A percentile compares a stretch with the other conserved stretches of the same genome.
phyloP scores from a whole-genome alignment of 2,888 invertebrate genomes.

The Eristalis tenax region DNA sequence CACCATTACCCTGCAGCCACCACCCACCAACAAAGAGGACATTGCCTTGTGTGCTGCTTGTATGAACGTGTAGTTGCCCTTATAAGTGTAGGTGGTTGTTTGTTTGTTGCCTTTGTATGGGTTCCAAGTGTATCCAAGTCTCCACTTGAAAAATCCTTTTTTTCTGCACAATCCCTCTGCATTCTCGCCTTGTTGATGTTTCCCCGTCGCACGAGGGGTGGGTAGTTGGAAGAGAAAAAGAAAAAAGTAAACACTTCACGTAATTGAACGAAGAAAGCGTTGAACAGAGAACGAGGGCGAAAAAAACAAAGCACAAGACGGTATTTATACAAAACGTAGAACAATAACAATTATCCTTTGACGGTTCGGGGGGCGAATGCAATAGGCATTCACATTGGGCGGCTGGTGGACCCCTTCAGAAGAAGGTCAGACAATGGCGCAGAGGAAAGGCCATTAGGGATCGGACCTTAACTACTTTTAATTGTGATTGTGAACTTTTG shows the following conservation, averaged over 20 bases:
- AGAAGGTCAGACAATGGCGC: constrained; percentile 1
- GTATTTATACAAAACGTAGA: constrained; percentile 18
- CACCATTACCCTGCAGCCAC: background rate
- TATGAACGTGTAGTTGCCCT: constrained; percentile 23
- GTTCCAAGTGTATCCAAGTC: background rate
- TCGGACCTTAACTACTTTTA: constrained; percentile 30
- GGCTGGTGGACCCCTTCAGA: constrained; percentile 4
- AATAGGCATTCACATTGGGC: constrained; percentile 38
- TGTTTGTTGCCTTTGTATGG: constrained; percentile 28
- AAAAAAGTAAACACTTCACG: constrained; percentile 57
- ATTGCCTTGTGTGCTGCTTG: constrained; percentile 24
- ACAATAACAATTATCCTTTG: constrained; percentile 65
- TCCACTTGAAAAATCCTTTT: constrained; percentile 7
- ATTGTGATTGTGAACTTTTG: background rate
- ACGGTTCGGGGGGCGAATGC: constrained; percentile 27
- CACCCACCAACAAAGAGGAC: constrained; percentile 19
- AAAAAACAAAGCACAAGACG: background rate
- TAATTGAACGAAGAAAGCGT: constrained; percentile 51
- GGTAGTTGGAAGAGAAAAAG: background rate
- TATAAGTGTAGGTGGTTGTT: background rate
- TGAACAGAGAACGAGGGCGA: background rate
- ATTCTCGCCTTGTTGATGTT: constrained; percentile 4
- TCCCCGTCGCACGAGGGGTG: background rate
- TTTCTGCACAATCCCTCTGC: constrained; percentile 1
- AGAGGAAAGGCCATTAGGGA: constrained; percentile 18